Evolutionary conservation across 2,797 vertebrate genomes (phyloP).

Genomic region (Manis pentadactyla): DNA sequence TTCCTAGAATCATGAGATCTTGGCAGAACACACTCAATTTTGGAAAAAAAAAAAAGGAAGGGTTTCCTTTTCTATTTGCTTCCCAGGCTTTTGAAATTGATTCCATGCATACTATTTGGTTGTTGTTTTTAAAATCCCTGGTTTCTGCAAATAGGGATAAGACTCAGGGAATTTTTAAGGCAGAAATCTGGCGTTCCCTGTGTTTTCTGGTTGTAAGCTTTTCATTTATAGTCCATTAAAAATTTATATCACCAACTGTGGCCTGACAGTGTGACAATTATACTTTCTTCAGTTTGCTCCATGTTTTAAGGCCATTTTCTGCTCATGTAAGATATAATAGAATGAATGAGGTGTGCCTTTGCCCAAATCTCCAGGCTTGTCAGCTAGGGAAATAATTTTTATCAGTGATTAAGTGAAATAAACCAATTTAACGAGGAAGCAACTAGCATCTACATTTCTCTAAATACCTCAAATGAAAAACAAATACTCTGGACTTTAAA

Average conservation of each 20-base stretch:
- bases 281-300: not conserved
- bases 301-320: not conserved
- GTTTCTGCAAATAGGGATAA: not conserved
- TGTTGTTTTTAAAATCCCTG: not conserved
- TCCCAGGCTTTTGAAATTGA: constrained; percentile 7
- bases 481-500: not conserved
- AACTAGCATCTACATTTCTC: not conserved
- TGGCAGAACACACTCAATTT: not conserved
- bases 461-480: constrained; percentile 2
- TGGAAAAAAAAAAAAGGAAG: not conserved
- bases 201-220: not conserved
- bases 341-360: not conserved
- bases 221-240: not conserved
- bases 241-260: not conserved
- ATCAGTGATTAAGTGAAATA: not conserved
- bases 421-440: not conserved
- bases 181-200: constrained; percentile 54
- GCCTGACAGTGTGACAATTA: not conserved
- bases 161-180: not conserved
- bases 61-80: not conserved
- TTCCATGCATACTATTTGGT: not conserved
- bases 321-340: not conserved
- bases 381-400: not conserved
- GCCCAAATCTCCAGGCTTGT: not conserved
- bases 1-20: constrained; percentile 52